Evolutionary conservation across 2,888 invertebrate genomes (phyloP), one percentile per base, ranked within the genome.

Genomic region (Aphidius colemani): DNA sequence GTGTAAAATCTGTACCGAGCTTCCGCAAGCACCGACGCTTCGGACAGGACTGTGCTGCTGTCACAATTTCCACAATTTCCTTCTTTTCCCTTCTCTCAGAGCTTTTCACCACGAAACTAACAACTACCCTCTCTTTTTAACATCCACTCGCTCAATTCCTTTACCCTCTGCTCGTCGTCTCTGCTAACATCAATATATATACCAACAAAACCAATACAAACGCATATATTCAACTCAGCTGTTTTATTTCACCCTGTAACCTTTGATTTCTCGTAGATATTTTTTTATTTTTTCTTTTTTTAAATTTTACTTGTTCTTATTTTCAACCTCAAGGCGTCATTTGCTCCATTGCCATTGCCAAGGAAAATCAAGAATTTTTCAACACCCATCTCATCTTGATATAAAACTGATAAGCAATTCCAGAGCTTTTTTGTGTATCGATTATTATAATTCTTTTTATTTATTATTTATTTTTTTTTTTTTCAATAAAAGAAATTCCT

Each of bases 21-120:
- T 78, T 78, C 82, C 78, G 78, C 75, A 76, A 78, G 75, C 76
- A 76, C 73, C 75, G 78, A 77, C 81, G 82, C 78, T 80, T 78
- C 80, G 78, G 77, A 78, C 78, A 80, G 80, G 78, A 82, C 81
- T 82, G 81, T 77, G 74, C 77, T 76, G 72, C 68, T 68, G 67
- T 69, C 67, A 65, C 67, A 67, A 63, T 59, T 65, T 62, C 64
- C 67, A 65, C 67, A 67, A 63, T 59, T 65, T 62, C 64, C 57
- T 70, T 67, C 67, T 64, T 65, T 66, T 64, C 67, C 69, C 71
- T 68, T 65, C 67, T 66, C 61, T 65, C 66, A 65, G 59, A 65
- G 44, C 69, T 66, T 30, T 66, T 30, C 59, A 64, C 59, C 59
- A 30, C 30, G 30, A 30, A 30, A 30, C 30, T 30, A 30, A 30